Percentiles rank a stretch among this genome's conserved stretches.
These are phyloP conservation scores for Tetraneura akinire DNA, from an alignment of 1,140 invertebrate species.

Conservation along the genomic window DNA sequence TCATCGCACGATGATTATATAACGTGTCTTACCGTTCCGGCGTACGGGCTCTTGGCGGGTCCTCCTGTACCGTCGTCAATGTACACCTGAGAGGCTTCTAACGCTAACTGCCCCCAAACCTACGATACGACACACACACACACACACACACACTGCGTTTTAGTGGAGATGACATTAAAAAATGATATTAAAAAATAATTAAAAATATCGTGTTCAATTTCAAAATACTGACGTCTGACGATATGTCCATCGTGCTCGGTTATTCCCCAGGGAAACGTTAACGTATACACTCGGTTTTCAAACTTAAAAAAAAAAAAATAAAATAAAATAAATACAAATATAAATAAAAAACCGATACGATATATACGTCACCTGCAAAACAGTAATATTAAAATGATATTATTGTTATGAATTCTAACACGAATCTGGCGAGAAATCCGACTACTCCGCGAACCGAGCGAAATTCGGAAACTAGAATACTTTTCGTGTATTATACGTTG, in stretches of 20 bases:
- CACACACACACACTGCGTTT: background rate
- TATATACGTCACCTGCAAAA: no score
- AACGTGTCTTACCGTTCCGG: conserved; percentile 74
- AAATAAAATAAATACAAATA: no score
- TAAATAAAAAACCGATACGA: no score
- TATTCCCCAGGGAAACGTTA: no score
- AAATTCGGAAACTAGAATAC: background rate
- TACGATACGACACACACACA: conserved; percentile 55
- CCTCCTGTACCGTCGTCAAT: conserved; percentile 72
- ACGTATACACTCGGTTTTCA: no score
- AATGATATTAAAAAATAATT: no score
- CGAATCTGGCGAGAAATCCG: background rate
- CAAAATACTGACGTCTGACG: conserved; percentile 42
- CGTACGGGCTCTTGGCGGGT: conserved; percentile 72
- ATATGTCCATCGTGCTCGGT: conserved; percentile 29
- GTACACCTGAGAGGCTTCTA: conserved; percentile 82
- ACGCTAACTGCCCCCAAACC: conserved; percentile 79
- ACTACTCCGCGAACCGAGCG: background rate
- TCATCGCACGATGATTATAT: no score
- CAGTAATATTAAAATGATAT: background rate
- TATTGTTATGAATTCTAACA: background rate
- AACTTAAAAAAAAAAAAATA: no score
- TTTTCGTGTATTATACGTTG: background rate
- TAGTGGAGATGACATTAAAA: background rate
- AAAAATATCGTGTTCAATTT: background rate